Conservation (phyloP, 2,113 vertebrate genomes). For the Nannospalax galili region DNA sequence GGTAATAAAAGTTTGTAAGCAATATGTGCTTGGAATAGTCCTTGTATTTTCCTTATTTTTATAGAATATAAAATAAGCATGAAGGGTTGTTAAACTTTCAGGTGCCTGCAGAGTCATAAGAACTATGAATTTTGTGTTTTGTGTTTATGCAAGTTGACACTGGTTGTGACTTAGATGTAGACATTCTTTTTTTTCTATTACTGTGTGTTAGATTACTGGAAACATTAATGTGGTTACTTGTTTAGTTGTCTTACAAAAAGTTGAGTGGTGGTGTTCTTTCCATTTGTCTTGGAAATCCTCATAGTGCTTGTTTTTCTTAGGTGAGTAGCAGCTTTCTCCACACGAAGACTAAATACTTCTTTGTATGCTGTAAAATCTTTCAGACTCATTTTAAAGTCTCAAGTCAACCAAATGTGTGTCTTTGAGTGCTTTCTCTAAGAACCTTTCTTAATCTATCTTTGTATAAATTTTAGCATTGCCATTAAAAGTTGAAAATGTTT, state of each 20-base stretch:
- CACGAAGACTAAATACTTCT: conserved; percentile 69
- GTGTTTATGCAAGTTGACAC: neutral
- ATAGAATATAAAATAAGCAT: conserved; percentile 24
- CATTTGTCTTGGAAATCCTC: conserved; percentile 25
- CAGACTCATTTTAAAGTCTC: conserved; percentile 48
- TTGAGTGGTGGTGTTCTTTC: conserved; percentile 44
- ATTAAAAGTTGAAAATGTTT: conserved; percentile 34
- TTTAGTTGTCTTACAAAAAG: conserved; percentile 15
- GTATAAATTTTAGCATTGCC: conserved; percentile 42
- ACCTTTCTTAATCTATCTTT: conserved; percentile 15
- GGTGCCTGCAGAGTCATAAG: conserved; percentile 22
- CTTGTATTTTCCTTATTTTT: conserved; percentile 48
- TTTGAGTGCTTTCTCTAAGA: conserved; percentile 54
- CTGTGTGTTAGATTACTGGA: conserved; percentile 16
- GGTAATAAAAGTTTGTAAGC: conserved; percentile 64
- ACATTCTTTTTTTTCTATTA: conserved; percentile 22
- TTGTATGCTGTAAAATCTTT: conserved; percentile 41
- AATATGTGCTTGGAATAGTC: neutral
- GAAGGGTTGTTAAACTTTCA: conserved; percentile 10
- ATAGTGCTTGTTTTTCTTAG: conserved; percentile 62
- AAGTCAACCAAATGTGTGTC: conserved; percentile 48
- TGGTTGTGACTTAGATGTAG: conserved; percentile 5
- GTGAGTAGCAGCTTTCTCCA: conserved; percentile 52
- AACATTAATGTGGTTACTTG: neutral
- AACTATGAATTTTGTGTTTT: conserved; percentile 5